Evolutionary conservation across 1,140 invertebrate genomes (phyloP).

Genomic region (Anagrus nilaparvatae): DNA sequence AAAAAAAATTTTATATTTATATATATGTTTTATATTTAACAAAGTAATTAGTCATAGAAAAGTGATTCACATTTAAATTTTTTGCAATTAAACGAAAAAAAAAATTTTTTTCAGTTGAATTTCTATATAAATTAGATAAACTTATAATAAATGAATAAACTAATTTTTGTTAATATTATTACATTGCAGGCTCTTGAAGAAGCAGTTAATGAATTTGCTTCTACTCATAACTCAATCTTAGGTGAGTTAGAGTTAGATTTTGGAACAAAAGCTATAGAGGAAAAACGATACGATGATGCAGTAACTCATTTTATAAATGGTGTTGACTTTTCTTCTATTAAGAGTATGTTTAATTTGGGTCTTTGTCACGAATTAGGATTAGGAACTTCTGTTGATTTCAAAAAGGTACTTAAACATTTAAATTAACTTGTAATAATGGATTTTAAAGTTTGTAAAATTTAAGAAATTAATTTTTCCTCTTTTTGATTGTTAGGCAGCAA

Average conservation of each 20-base stretch:
- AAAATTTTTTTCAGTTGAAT: background rate
- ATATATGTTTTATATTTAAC: background rate
- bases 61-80: background rate
- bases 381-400: conserved; percentile 46
- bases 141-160: background rate
- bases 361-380: conserved; percentile 52
- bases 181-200: conserved; percentile 26
- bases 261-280: conserved; percentile 34
- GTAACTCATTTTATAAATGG: conserved; percentile 41
- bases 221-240: conserved; percentile 23
- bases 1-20: no score
- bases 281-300: conserved; percentile 32
- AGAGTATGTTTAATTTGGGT: conserved; percentile 51
- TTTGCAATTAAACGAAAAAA: background rate
- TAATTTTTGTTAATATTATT: conserved; percentile 1
- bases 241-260: conserved; percentile 34
- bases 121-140: background rate
- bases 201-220: conserved; percentile 25
- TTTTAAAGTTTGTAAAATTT: conserved; percentile 3
- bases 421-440: conserved; percentile 6
- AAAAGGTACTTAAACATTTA: conserved; percentile 32
- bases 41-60: conserved; percentile 2
- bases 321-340: conserved; percentile 44
- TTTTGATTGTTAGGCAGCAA: conserved; percentile 44
- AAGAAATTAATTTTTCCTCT: conserved; percentile 15